Evolutionary conservation across 2,888 invertebrate species (phyloP).

Genomic region (Tridacna gigas): DNA sequence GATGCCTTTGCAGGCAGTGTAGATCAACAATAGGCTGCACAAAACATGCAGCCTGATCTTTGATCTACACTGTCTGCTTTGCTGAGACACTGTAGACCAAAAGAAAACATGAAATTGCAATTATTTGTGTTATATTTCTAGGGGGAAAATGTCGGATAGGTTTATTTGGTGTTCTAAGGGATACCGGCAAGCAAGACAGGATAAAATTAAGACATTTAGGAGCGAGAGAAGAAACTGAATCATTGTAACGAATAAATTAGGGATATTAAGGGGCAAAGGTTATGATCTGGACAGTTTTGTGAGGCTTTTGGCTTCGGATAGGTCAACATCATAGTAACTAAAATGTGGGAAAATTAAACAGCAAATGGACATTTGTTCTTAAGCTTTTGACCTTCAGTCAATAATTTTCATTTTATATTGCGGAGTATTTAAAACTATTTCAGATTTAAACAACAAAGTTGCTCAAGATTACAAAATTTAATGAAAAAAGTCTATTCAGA

Average conservation of each 20-base stretch:
- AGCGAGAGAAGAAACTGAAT: conserved; percentile 20
- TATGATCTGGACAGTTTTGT: neutral
- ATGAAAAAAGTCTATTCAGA: neutral
- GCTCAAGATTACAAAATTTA: too few species aligned
- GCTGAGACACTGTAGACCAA: too few species aligned
- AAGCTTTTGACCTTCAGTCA: conserved; percentile 30
- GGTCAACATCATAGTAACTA: conserved; percentile 40
- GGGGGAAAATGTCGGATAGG: too few species aligned
- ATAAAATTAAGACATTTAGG: conserved; percentile 15
- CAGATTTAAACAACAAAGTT: neutral
- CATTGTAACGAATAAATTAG: conserved; percentile 60
- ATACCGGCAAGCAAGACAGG: conserved; percentile 11
- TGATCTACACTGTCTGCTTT: too few species aligned
- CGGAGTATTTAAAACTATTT: neutral
- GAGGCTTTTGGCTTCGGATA: neutral
- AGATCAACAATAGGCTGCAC: too few species aligned
- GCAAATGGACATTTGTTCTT: conserved; percentile 42
- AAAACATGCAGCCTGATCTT: too few species aligned
- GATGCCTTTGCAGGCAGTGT: too few species aligned
- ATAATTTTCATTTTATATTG: neutral
- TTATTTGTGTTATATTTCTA: too few species aligned
- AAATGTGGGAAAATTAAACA: conserved; percentile 63
- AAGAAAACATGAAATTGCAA: too few species aligned
- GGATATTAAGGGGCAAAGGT: conserved; percentile 17
- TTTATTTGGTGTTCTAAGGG: too few species aligned